Evolutionary conservation across 2,888 invertebrate genomes (phyloP).

Genomic region (Amorpha juglandis): DNA sequence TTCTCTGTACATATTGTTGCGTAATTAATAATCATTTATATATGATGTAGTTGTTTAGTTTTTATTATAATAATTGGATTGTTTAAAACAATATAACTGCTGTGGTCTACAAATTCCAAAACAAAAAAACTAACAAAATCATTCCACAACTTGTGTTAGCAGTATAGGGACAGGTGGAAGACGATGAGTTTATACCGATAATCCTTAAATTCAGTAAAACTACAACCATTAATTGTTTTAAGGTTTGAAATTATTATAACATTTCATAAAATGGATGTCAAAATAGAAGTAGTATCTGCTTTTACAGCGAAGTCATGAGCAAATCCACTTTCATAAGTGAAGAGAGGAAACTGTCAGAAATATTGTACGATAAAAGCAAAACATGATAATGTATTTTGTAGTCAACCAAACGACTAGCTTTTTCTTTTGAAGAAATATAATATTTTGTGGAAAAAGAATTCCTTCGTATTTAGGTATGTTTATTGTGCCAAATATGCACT

Average conservation of each 20-base stretch:
- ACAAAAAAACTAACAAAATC: no score
- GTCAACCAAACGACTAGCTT: not conserved
- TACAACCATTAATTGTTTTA: not conserved
- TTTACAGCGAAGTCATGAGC: not conserved
- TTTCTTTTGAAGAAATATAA: not conserved
- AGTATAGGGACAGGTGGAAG: no score
- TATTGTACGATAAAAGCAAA: conserved; percentile 8
- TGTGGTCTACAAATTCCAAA: no score
- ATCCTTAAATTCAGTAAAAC: not conserved
- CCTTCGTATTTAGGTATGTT: not conserved
- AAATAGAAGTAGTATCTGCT: not conserved
- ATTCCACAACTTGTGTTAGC: no score
- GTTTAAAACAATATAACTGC: no score
- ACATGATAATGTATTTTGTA: conserved; percentile 14
- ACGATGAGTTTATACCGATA: no score
- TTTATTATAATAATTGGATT: no score
- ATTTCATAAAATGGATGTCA: not conserved
- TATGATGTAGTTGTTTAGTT: no score
- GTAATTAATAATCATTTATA: no score
- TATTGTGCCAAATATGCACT: no score
- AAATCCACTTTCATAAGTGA: conserved; percentile 1
- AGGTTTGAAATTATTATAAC: not conserved
- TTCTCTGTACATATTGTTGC: no score
- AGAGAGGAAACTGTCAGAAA: conserved; percentile 9
- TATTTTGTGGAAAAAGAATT: not conserved